Percentiles rank a stretch among this genome's conserved stretches.
Evolutionary conservation across 2,888 invertebrate species (phyloP).

Genomic region (Torymus auratus): DNA sequence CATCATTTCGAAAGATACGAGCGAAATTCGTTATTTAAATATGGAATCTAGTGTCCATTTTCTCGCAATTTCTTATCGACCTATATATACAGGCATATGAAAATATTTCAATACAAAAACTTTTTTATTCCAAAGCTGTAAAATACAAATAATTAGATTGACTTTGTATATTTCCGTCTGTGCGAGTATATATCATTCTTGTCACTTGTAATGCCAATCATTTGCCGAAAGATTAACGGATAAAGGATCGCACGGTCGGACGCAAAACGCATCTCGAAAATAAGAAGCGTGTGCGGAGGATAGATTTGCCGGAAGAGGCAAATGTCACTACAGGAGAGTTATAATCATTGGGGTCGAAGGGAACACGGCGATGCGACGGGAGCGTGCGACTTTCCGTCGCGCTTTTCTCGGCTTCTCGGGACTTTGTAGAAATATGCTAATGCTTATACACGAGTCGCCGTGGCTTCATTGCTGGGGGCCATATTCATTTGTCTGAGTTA

Average conservation of each 20-base stretch:
- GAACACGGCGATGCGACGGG: conserved; percentile 7
- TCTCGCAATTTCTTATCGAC: too few relatives aligned
- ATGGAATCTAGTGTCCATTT: too few relatives aligned
- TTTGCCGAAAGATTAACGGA: conserved; percentile 2
- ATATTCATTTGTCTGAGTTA: conserved; percentile 65
- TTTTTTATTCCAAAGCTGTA: too few relatives aligned
- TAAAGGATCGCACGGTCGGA: background rate
- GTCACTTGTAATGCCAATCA: background rate
- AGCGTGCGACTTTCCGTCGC: conserved; percentile 35
- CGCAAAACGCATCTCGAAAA: background rate
- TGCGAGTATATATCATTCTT: too few relatives aligned
- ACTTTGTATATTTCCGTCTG: too few relatives aligned
- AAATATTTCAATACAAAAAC: too few relatives aligned
- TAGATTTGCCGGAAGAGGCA: conserved; percentile 4
- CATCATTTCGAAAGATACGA: too few relatives aligned
- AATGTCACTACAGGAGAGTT: conserved; percentile 62
- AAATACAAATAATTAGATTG: too few relatives aligned
- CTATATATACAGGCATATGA: too few relatives aligned
- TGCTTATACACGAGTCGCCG: conserved; percentile 51
- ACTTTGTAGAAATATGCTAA: conserved; percentile 62
- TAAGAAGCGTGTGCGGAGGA: background rate
- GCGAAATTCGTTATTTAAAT: too few relatives aligned
- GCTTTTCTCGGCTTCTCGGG: conserved; percentile 45
- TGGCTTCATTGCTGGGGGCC: conserved; percentile 53
- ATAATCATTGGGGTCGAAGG: conserved; percentile 70